Percentiles rank a stretch among this genome's conserved stretches.
Evolutionary conservation across 2,797 vertebrate species (phyloP).

Genomic region (Melanogrammus aeglefinus): DNA sequence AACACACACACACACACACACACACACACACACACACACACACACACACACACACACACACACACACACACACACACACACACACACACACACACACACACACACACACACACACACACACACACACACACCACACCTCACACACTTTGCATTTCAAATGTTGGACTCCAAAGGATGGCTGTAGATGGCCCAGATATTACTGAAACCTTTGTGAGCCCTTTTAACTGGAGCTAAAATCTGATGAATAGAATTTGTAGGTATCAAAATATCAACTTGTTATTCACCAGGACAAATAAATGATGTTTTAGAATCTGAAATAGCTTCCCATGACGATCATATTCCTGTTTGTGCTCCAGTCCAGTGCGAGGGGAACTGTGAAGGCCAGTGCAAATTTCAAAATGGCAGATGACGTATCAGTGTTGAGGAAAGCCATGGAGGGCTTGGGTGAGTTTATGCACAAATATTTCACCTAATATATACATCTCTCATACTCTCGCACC

Average conservation of each 20-base stretch:
- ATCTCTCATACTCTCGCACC: not conserved
- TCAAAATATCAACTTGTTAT: not conserved
- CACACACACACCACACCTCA: slow-evolving; percentile 4
- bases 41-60: not conserved
- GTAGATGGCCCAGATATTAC: not conserved
- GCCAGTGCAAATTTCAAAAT: slow-evolving; percentile 77
- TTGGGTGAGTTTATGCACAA: slow-evolving; percentile 68
- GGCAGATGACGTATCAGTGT: slow-evolving; percentile 74
- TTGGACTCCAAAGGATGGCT: not conserved
- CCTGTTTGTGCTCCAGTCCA: slow-evolving; percentile 63
- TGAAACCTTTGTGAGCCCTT: not conserved
- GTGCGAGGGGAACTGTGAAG: slow-evolving; percentile 74
- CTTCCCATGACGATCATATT: not conserved
- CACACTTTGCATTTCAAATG: not conserved
- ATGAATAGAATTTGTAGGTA: not conserved
- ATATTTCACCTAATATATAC: not conserved
- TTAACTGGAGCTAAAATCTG: not conserved
- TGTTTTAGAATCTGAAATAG: no score
- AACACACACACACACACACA: not conserved
- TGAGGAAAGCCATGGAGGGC: slow-evolving; percentile 81
- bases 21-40: slow-evolving; percentile 5
- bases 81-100: not conserved
- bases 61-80: not conserved
- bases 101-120: not conserved
- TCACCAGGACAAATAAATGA: not conserved